phyloP scores from a whole-genome alignment of 2,113 vertebrate genomes.

The Merops nubicus region DNA sequence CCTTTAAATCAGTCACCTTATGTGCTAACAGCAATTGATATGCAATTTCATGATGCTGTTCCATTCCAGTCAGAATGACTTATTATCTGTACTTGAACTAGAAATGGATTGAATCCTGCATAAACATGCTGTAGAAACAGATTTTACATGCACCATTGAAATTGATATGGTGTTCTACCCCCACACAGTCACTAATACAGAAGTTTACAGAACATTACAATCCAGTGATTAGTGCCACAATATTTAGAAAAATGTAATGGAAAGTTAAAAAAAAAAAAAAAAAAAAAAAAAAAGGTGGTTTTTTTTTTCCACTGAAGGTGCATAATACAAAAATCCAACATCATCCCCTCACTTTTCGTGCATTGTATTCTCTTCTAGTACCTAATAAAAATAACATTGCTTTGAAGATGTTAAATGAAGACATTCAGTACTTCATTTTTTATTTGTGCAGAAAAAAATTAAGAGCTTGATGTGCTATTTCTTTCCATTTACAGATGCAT shows the following conservation, averaged over 20 bases:
- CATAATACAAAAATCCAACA: not conserved
- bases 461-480: conserved; percentile 62
- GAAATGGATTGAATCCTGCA: not conserved
- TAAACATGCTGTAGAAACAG: not conserved
- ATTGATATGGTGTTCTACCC: not conserved
- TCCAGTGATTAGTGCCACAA: not conserved
- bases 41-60: not conserved
- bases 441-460: conserved; percentile 49
- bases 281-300: conserved; percentile 19
- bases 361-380: not conserved
- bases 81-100: not conserved
- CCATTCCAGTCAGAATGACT: not conserved
- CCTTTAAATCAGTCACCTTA: not conserved
- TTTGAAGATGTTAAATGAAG: conserved; percentile 57
- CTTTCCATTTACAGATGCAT: conserved; percentile 74
- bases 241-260: not conserved
- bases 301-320: conserved; percentile 30
- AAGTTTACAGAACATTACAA: not conserved
- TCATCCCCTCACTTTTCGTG: not conserved
- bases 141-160: not conserved
- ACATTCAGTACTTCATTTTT: conserved; percentile 39
- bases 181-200: not conserved
- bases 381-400: conserved; percentile 60
- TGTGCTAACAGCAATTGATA: not conserved
- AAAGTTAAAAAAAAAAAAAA: not conserved